Evolutionary conservation across 1,140 invertebrate species (phyloP), one percentile per base, ranked within the genome.

Genomic region (Oscheius sp.): DNA sequence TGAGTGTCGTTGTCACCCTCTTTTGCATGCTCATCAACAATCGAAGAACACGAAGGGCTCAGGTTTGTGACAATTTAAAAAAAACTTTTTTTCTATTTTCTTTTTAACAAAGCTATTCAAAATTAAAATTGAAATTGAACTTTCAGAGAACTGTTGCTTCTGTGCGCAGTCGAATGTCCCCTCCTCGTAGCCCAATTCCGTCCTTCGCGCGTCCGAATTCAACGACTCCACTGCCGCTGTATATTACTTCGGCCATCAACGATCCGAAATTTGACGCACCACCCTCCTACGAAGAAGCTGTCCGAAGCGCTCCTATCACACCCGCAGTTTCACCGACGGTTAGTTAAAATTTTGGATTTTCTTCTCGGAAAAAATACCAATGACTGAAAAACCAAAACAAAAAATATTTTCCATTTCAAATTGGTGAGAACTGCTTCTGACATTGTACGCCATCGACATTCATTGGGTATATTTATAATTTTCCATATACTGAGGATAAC

Each of bases 101-200:
- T n/a, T n/a, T n/a, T n/a, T n/a, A n/a, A n/a, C n/a, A n/a, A n/a
- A n/a, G n/a, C n/a, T n/a, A n/a, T 42, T 42, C n/a, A 42, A 42
- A 42, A 10, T 42, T 42, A 42, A 42, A n/a, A 42, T 42, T 42
- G 38, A n/a, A 10, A 42, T 42, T 42, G 10, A 10, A 42, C n/a
- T 55, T 55, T 23, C 49, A 55, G 49, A 55, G 49, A 55, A 26
- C 49, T 20, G 49, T 55, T 7, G 49, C 49, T 26, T 55, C 49
- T 4, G 49, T 55, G 4, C 49, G 49, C 7, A 26, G 15, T 26
- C 49, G 49, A 23, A 55, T 55, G 49, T 13, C 49, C 4, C 49
- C 49, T 55, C 49, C 49, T 4, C 49, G 49, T 13, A 55, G 49
- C 23, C 49, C 49, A 15, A 55, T 55, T 55, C 49, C 49, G 23